These are phyloP conservation scores for Apamea anceps DNA, from an alignment of 2,888 invertebrate genomes.

Conservation along the genomic window DNA sequence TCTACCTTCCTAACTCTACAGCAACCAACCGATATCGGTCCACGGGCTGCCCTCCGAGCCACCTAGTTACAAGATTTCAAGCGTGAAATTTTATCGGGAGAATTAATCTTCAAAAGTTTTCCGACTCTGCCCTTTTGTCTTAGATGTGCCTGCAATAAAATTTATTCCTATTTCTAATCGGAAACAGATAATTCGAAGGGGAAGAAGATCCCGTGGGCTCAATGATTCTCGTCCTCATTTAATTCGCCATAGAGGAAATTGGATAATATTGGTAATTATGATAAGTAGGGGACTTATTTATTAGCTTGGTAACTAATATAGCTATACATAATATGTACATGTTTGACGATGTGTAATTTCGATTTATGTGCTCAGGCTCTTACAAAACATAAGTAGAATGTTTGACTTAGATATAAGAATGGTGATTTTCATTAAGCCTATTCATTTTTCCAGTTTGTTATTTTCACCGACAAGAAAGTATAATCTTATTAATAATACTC, in stretches of 20 bases:
- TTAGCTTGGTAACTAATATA: conserved; percentile 48
- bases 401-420: background rate
- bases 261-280: conserved; percentile 69
- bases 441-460: background rate
- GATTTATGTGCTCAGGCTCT: background rate
- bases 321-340: conserved; percentile 10
- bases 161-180: conserved; percentile 85
- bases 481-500: background rate
- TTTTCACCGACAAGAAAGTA: background rate
- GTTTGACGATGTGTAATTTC: conserved; percentile 23
- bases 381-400: background rate
- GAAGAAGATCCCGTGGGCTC: conserved; percentile 74
- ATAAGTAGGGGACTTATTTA: conserved; percentile 60
- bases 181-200: conserved; percentile 81
- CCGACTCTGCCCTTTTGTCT: conserved; percentile 83
- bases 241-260: conserved; percentile 69
- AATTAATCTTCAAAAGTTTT: conserved; percentile 88
- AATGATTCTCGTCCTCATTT: conserved; percentile 70
- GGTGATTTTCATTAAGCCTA: background rate
- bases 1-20: conserved; percentile 70
- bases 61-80: conserved; percentile 82
- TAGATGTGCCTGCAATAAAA: conserved; percentile 83
- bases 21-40: conserved; percentile 76
- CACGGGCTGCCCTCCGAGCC: conserved; percentile 76
- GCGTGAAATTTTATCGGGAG: conserved; percentile 89